Evolutionary conservation across 1,140 invertebrate genomes (phyloP).

Genomic region (Portunus trituberculatus): DNA sequence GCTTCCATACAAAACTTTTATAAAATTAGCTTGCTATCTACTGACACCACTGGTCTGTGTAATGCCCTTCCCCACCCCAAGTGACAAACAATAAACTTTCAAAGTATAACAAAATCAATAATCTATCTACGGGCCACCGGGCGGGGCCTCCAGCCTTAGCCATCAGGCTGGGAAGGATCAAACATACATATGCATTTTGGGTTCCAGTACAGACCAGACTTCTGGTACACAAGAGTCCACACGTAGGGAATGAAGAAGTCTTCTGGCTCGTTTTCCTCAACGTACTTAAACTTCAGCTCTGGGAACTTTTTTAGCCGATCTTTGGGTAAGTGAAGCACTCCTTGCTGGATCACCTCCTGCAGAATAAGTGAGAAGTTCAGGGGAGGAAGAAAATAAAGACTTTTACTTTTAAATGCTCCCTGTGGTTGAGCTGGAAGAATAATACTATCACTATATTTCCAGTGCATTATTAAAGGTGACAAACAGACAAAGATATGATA

Average conservation of each 20-base stretch:
- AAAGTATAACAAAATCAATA: conserved; percentile 15
- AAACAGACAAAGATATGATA: no score
- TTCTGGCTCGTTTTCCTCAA: conserved; percentile 98
- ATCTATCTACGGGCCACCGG: background rate
- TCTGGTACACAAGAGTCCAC: conserved; percentile 94
- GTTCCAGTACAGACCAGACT: conserved; percentile 90
- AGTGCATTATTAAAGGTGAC: background rate
- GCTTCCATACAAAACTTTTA: conserved; percentile 4
- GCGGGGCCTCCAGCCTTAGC: background rate
- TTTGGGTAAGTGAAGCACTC: conserved; percentile 75
- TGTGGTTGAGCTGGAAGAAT: no score
- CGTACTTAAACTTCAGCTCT: conserved; percentile 98
- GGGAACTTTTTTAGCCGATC: conserved; percentile 93
- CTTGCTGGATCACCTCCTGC: conserved; percentile 77
- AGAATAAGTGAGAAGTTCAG: background rate
- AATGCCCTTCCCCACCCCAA: background rate
- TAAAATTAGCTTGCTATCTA: background rate
- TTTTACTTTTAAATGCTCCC: no score
- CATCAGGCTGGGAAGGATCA: conserved; percentile 73
- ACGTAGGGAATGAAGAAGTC: conserved; percentile 99
- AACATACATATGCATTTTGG: conserved; percentile 77
- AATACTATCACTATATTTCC: background rate
- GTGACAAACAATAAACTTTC: background rate
- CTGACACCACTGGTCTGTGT: background rate
- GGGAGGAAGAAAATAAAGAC: no score